Evolutionary conservation across 2,113 vertebrate genomes (phyloP).

Genomic region (Megaceryle maxima): DNA sequence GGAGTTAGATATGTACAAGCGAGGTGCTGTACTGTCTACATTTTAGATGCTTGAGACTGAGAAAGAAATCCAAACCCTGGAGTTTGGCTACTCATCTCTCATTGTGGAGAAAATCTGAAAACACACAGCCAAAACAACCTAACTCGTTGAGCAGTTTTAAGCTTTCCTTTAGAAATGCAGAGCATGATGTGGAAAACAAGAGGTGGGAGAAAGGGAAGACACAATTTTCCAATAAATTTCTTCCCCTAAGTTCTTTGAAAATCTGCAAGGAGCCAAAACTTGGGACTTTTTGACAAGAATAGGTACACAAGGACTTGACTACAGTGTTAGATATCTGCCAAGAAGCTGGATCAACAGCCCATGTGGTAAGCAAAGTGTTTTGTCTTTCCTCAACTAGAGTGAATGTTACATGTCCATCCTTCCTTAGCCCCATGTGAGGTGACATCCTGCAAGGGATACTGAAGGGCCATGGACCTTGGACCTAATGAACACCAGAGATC

Average conservation of each 20-base stretch:
- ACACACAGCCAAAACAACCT: neutral
- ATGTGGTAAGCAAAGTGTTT: neutral
- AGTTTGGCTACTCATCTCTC: neutral
- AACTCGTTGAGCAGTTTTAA: neutral
- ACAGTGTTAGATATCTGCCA: neutral
- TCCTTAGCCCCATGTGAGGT: neutral
- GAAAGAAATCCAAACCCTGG: neutral
- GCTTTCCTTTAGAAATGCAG: neutral
- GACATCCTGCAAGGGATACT: neutral
- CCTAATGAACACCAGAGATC: neutral
- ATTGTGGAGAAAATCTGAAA: neutral
- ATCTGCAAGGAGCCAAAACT: neutral
- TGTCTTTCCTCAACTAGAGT: neutral
- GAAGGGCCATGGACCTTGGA: neutral
- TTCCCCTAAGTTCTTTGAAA: neutral
- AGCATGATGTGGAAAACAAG: neutral
- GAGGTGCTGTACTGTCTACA: neutral
- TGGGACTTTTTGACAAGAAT: neutral
- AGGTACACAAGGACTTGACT: neutral
- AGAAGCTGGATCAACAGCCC: neutral
- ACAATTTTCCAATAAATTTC: neutral
- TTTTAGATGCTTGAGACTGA: neutral
- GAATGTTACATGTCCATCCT: accelerated
- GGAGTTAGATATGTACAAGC: neutral
- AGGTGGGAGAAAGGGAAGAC: neutral